These are phyloP conservation scores for Phrixothrix hirtus DNA, from an alignment of 2,888 invertebrate species.

Conservation along the genomic window DNA sequence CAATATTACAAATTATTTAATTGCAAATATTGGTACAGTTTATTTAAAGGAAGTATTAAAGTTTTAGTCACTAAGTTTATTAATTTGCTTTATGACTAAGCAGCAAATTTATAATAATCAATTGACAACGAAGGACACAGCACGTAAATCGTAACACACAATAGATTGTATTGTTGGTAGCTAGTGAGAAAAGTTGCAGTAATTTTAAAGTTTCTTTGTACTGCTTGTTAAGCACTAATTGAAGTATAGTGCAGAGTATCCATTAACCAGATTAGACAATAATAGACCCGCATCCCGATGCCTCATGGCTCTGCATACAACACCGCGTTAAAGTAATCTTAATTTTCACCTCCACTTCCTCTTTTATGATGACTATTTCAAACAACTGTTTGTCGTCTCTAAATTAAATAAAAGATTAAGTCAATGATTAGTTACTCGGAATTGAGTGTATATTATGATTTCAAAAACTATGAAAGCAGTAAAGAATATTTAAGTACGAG, in stretches of 20 bases:
- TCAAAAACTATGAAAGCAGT: too few species aligned
- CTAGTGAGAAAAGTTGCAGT: constrained; percentile 25
- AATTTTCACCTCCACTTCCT: constrained; percentile 25
- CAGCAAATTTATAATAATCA: too few species aligned
- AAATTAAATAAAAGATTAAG: too few species aligned
- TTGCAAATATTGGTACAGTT: too few species aligned
- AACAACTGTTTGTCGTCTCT: background rate
- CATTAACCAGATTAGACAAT: constrained; percentile 40
- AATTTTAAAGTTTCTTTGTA: constrained; percentile 29
- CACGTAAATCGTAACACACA: constrained; percentile 17
- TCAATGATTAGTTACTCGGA: too few species aligned
- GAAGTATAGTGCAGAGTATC: constrained; percentile 43
- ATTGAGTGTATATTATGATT: too few species aligned
- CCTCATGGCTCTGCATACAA: constrained; percentile 30
- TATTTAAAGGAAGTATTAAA: too few species aligned
- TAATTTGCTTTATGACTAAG: too few species aligned
- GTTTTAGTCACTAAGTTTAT: too few species aligned
- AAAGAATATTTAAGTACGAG: too few species aligned
- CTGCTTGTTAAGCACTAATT: constrained; percentile 35
- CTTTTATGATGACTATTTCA: background rate
- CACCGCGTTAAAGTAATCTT: constrained; percentile 25
- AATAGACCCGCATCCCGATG: constrained; percentile 46
- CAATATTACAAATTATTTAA: too few species aligned
- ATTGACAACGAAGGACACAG: constrained; percentile 6
- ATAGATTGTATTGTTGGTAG: constrained; percentile 11